Evolutionary conservation across 2,888 invertebrate species (phyloP), one percentile per base, ranked within the genome.

Genomic region (Panopea generosa): DNA sequence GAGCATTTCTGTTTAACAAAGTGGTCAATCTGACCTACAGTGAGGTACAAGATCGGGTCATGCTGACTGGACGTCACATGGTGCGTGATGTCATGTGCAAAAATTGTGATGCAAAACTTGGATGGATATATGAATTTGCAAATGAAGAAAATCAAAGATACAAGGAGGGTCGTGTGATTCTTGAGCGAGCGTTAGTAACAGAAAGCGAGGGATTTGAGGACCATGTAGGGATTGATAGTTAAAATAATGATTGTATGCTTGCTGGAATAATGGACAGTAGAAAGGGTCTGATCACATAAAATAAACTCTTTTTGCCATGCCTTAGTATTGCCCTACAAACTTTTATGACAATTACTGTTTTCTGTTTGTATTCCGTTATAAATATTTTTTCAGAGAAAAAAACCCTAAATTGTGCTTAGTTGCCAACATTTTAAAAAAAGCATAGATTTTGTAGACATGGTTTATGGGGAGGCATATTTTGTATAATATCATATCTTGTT

Each of bases 71-170:
- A 0, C 95, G 98, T 26, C 99, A 99, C 93, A 98, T 99, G 97
- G 99, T 99, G 2, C 95, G 99, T 7, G 99, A 99, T 93, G 99
- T 99, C 0, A 97, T 97, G 84, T 99, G 99, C 93, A 99, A 99
- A 94, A 97, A 97, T 91, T 99, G 99, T 92, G 96, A 96, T 86
- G 96, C 97, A 3, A 99, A 99, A 93, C 95, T 99, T 0, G 99
- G 99, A 47, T 99, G 99, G 99, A 97, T 99, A 91, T 99, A 99
- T 92, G 99, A 99, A 93, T 99, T 98, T 94, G 99, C 99, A 2
- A 98, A 98, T 1, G 99, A 99, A 91, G 98, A 99, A 82, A 97
- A 96, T 89, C 99, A 99, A 92, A 95, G 98, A 16, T 99, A 98
- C 93, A 99, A 99, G 93, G 99, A 99, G 93, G 99, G 99, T 0